Conservation (phyloP, 2,888 invertebrate genomes). For the Hololepta plana region DNA sequence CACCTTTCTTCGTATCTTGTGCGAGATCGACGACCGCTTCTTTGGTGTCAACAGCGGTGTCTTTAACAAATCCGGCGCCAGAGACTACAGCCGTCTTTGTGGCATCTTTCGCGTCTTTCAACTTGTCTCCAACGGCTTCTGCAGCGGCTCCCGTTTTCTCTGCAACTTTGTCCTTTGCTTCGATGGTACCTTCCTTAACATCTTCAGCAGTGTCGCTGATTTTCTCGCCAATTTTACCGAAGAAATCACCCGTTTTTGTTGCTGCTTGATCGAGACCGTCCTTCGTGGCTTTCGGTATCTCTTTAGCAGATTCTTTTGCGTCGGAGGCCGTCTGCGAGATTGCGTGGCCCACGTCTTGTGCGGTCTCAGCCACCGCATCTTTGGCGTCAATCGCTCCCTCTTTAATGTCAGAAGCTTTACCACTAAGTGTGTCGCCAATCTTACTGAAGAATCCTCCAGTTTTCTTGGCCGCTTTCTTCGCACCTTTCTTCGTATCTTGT, state of each 20-base stretch:
- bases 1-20: no score
- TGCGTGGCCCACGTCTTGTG: no score
- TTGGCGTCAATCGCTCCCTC: slow-evolving; percentile 8
- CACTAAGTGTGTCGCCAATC: slow-evolving; percentile 9
- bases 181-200: slow-evolving; percentile 7
- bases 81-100: no score
- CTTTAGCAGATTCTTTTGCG: slow-evolving; percentile 8
- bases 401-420: slow-evolving; percentile 5
- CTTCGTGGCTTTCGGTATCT: slow-evolving; percentile 8
- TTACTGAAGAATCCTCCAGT: slow-evolving; percentile 11
- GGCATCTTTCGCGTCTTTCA: no score
- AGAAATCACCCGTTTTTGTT: slow-evolving; percentile 9
- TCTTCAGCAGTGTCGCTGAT: slow-evolving; percentile 6
- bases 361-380: slow-evolving; percentile 15
- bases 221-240: slow-evolving; percentile 9
- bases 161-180: slow-evolving; percentile 13
- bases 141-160: no score
- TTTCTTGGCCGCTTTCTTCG: no score
- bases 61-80: no score
- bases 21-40: no score
- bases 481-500: slow-evolving; percentile 8
- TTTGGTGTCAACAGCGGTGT: no score
- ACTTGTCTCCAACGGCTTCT: no score
- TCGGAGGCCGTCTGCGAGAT: no score
- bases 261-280: slow-evolving; percentile 9